Conservation (phyloP, 2,113 vertebrate species). For the Hyla sarda region DNA sequence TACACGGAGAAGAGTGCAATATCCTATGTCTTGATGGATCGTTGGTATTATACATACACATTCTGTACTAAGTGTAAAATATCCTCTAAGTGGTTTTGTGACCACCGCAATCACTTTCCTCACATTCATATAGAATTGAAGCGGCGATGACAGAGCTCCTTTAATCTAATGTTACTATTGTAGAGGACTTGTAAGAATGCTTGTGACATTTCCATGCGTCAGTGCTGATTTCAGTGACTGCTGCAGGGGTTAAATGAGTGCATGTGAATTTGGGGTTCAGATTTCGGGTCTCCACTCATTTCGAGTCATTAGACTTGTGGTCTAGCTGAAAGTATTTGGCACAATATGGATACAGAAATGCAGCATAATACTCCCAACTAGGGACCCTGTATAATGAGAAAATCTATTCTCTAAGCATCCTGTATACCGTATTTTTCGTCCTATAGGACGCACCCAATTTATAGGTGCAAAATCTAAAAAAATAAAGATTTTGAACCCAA, state of each 20-base stretch:
- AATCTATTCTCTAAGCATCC: background rate
- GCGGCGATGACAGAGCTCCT: background rate
- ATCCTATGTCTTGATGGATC: background rate
- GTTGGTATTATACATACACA: too few relatives aligned
- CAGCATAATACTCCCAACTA: too few relatives aligned
- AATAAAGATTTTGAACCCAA: too few relatives aligned
- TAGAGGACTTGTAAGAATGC: background rate
- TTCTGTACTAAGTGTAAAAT: too few relatives aligned
- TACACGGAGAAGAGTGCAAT: too few relatives aligned
- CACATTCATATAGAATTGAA: background rate
- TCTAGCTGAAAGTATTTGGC: too few relatives aligned
- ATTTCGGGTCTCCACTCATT: too few relatives aligned
- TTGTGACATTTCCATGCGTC: background rate
- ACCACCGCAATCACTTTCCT: background rate
- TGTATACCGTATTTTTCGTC: too few relatives aligned
- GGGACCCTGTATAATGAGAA: background rate
- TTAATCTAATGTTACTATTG: background rate
- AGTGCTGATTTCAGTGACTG: background rate
- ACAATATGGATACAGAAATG: too few relatives aligned
- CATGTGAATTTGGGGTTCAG: background rate
- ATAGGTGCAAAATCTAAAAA: too few relatives aligned
- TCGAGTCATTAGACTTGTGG: too few relatives aligned
- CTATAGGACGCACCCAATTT: too few relatives aligned
- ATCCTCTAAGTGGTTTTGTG: background rate
- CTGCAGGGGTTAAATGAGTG: background rate